Conservation (phyloP, 2,113 vertebrate genomes). For the Corythoichthys intestinalis region DNA sequence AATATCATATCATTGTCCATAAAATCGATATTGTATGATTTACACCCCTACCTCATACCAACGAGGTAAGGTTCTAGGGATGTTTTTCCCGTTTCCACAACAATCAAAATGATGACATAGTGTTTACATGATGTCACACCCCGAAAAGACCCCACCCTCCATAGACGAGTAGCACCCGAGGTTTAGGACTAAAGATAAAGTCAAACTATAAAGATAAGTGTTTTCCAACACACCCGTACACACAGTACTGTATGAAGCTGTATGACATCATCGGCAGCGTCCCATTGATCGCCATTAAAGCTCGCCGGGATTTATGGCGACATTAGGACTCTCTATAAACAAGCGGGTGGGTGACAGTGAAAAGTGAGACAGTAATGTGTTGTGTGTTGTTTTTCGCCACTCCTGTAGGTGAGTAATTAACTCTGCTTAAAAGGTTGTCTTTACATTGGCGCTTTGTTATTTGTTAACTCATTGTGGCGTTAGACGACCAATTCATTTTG, state of each 20-base stretch:
- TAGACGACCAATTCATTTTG: too few relatives aligned
- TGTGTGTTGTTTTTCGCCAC: constrained; percentile 29
- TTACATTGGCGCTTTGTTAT: background rate
- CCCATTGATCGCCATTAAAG: constrained; percentile 68
- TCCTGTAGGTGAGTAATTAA: constrained; percentile 21
- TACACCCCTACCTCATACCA: too few relatives aligned
- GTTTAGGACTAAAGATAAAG: constrained; percentile 15
- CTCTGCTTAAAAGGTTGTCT: background rate
- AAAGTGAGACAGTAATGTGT: constrained; percentile 56
- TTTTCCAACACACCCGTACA: constrained; percentile 8
- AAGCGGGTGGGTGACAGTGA: constrained; percentile 54
- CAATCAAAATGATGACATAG: background rate
- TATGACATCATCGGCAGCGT: constrained; percentile 59
- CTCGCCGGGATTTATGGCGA: constrained; percentile 61
- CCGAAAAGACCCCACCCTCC: background rate
- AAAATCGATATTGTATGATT: too few relatives aligned
- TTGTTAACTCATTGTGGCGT: background rate
- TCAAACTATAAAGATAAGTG: constrained; percentile 20
- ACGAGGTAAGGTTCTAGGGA: too few relatives aligned
- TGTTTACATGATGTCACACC: background rate
- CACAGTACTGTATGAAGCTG: background rate
- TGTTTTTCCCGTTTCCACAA: background rate
- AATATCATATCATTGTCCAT: too few relatives aligned
- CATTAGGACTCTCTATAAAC: constrained; percentile 55
- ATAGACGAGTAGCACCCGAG: background rate